These are phyloP conservation scores for Scaptomyza flava DNA, from an alignment of 2,888 invertebrate genomes.

Conservation along the genomic window DNA sequence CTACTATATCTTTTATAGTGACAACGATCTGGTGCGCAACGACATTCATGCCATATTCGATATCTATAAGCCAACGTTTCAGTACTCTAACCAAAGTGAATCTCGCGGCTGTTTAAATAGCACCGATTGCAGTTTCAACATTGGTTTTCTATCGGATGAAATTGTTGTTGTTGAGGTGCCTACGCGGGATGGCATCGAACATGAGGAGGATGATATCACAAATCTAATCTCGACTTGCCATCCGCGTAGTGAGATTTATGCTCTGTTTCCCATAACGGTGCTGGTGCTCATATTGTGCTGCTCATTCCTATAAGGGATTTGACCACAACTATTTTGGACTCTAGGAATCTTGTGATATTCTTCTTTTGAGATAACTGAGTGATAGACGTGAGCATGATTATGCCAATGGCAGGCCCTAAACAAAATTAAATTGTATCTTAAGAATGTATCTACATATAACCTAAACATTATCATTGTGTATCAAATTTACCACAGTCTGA, in stretches of 20 bases:
- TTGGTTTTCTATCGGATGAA: conserved; percentile 90
- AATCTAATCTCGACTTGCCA: conserved; percentile 91
- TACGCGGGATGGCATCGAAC: conserved; percentile 91
- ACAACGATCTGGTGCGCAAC: conserved; percentile 92
- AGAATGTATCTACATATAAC: conserved; percentile 3
- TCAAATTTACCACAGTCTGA: conserved; percentile 67
- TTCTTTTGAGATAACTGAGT: conserved; percentile 59
- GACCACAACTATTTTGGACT: conserved; percentile 10
- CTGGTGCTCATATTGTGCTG: conserved; percentile 91
- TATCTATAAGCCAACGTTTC: conserved; percentile 93
- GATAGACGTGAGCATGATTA: conserved; percentile 55
- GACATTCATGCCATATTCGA: conserved; percentile 93
- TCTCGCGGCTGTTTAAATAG: conserved; percentile 89
- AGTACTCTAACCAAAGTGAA: conserved; percentile 86
- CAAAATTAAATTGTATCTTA: conserved; percentile 7
- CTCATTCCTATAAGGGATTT: conserved; percentile 89
- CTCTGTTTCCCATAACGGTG: conserved; percentile 91
- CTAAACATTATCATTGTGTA: conserved; percentile 11
- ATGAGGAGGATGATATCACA: conserved; percentile 90
- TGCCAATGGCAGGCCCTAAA: conserved; percentile 46
- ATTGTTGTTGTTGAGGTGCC: conserved; percentile 94
- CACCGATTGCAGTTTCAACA: conserved; percentile 90
- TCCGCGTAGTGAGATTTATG: conserved; percentile 91
- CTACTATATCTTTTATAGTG: conserved; percentile 95
- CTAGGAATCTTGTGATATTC: conserved; percentile 66